phyloP scores from a whole-genome alignment of 2,888 invertebrate genomes.

The Junonia oenone region DNA sequence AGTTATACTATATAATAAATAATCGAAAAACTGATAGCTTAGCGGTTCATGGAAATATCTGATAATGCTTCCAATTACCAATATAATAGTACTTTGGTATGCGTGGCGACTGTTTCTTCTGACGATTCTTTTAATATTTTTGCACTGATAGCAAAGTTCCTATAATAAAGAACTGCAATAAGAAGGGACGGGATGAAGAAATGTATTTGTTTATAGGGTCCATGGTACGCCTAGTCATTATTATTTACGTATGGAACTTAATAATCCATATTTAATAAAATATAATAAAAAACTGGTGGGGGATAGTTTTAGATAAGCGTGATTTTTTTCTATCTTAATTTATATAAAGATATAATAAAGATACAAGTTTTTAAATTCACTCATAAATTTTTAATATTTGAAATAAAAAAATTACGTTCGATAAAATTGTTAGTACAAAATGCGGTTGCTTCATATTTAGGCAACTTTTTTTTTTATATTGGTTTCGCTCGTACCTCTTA shows the following conservation, averaged over 20 bases:
- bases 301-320: constrained; percentile 45
- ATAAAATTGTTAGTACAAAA: constrained; percentile 44
- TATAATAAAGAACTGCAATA: constrained; percentile 52
- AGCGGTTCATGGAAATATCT: constrained; percentile 48
- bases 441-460: constrained; percentile 39
- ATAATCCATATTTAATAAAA: constrained; percentile 46
- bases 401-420: constrained; percentile 11
- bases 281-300: constrained; percentile 46
- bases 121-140: constrained; percentile 47
- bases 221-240: constrained; percentile 76
- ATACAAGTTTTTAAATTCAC: constrained; percentile 1
- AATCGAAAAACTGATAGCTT: constrained; percentile 51
- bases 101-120: constrained; percentile 41
- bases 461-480: constrained; percentile 45
- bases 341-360: constrained; percentile 5
- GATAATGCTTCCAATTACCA: constrained; percentile 55
- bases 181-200: constrained; percentile 36
- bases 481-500: constrained; percentile 57
- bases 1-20: constrained; percentile 40
- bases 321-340: neutral
- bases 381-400: neutral
- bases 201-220: constrained; percentile 56
- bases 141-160: constrained; percentile 74
- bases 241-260: constrained; percentile 52
- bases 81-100: constrained; percentile 43